phyloP scores from a whole-genome alignment of 2,113 vertebrate species.

The Myrmophylax atrothorax region DNA sequence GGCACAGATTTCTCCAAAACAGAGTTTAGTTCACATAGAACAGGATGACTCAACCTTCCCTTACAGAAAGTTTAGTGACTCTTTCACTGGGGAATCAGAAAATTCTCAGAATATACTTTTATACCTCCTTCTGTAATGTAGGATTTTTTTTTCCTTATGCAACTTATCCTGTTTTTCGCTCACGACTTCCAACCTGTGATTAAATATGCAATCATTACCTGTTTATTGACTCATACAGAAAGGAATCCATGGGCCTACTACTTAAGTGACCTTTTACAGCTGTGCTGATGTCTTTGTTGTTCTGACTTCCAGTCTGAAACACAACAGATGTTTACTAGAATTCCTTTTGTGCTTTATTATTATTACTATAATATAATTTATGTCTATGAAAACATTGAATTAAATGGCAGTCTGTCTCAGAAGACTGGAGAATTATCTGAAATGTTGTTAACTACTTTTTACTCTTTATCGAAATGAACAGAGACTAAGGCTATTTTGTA shows the following conservation, averaged over 20 bases:
- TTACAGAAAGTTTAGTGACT: neutral
- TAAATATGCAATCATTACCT: slow-evolving; percentile 44
- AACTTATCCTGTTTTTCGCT: slow-evolving; percentile 3
- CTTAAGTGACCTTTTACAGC: slow-evolving; percentile 36
- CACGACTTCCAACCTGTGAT: neutral
- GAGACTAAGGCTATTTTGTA: neutral
- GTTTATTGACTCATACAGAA: slow-evolving; percentile 52
- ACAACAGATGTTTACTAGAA: slow-evolving; percentile 27
- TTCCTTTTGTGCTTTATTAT: neutral
- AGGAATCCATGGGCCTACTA: slow-evolving; percentile 10
- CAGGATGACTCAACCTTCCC: neutral
- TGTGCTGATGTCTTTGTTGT: slow-evolving; percentile 28
- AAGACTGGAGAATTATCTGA: neutral
- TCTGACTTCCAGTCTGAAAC: slow-evolving; percentile 18
- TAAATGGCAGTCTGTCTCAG: neutral
- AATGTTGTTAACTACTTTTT: neutral
- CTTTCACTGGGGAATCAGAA: neutral
- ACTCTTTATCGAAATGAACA: neutral
- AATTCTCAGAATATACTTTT: neutral
- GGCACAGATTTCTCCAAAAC: neutral
- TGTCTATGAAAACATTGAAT: neutral
- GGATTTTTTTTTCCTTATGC: neutral
- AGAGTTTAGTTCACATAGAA: slow-evolving; percentile 3
- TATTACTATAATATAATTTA: neutral
- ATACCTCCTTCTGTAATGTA: neutral